These are phyloP conservation scores for Eugnorisma glareosa DNA, from an alignment of 2,888 invertebrate species.

Conservation along the genomic window DNA sequence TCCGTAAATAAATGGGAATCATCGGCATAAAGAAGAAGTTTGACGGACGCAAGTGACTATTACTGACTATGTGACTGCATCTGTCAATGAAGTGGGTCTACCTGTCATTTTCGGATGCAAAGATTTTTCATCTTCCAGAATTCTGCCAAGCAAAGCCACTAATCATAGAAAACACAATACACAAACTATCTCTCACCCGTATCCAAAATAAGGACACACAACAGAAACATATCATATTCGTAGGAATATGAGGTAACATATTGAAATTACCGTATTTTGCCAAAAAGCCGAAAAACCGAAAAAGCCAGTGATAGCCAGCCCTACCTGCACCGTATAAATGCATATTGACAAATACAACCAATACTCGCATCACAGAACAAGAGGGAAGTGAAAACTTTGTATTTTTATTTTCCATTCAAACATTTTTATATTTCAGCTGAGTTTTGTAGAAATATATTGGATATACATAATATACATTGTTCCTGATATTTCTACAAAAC, in stretches of 20 bases:
- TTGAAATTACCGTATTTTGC: background rate
- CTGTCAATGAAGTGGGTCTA: background rate
- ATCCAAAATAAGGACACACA: background rate
- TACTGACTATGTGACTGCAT: too few relatives aligned
- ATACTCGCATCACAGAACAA: conserved; percentile 19
- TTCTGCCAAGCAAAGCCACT: background rate
- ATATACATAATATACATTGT: too few relatives aligned
- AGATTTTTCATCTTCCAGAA: background rate
- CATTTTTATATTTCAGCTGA: background rate
- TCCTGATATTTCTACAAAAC: too few relatives aligned
- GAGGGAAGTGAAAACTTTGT: conserved; percentile 13
- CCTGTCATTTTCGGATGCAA: background rate
- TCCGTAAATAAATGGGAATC: too few relatives aligned
- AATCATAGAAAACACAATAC: background rate
- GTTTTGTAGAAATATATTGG: conserved; percentile 5
- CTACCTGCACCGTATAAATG: conserved; percentile 20
- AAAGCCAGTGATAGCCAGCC: conserved; percentile 6
- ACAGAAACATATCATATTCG: background rate
- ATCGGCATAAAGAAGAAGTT: background rate
- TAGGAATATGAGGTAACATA: background rate
- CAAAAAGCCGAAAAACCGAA: background rate
- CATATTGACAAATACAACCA: conserved; percentile 41
- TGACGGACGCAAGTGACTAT: background rate
- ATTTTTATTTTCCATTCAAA: conserved; percentile 36
- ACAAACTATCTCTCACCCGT: background rate